phyloP scores from a whole-genome alignment of 1,140 invertebrate species.

The Papilio aristodemus region DNA sequence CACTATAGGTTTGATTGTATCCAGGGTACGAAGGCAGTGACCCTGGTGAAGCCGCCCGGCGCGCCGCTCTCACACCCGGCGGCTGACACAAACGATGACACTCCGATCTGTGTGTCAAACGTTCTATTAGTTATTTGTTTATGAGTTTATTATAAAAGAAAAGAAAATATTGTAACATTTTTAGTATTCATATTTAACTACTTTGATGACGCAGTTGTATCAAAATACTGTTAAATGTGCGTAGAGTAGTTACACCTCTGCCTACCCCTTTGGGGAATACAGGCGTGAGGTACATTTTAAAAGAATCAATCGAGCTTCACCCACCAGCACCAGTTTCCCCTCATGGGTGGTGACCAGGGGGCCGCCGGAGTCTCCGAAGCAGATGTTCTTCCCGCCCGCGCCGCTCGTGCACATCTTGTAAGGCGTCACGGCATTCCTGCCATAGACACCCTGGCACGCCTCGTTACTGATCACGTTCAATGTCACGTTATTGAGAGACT shows the following conservation, averaged over 20 bases:
- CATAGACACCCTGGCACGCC: background rate
- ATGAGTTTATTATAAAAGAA: no score
- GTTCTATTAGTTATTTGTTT: no score
- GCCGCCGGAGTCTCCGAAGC: constrained; percentile 25
- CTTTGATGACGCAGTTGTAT: no score
- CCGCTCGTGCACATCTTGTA: constrained; percentile 29
- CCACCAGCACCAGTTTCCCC: background rate
- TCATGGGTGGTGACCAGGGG: constrained; percentile 10
- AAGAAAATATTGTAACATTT: no score
- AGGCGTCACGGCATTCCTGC: background rate
- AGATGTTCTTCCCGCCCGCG: background rate
- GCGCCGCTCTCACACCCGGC: constrained; percentile 38
- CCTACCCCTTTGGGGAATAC: no score
- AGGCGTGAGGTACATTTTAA: no score
- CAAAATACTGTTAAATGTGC: no score
- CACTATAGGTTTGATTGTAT: constrained; percentile 39
- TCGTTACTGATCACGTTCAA: background rate
- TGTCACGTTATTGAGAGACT: background rate
- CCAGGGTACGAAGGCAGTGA: constrained; percentile 43
- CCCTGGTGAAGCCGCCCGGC: constrained; percentile 42
- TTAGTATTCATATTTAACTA: no score
- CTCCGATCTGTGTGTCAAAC: constrained; percentile 71
- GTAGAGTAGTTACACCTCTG: no score
- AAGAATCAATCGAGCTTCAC: background rate
- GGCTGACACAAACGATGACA: constrained; percentile 74